Evolutionary conservation across 2,797 vertebrate genomes (phyloP), one percentile per base, ranked within the genome.

Genomic region (Choloepus didactylus): DNA sequence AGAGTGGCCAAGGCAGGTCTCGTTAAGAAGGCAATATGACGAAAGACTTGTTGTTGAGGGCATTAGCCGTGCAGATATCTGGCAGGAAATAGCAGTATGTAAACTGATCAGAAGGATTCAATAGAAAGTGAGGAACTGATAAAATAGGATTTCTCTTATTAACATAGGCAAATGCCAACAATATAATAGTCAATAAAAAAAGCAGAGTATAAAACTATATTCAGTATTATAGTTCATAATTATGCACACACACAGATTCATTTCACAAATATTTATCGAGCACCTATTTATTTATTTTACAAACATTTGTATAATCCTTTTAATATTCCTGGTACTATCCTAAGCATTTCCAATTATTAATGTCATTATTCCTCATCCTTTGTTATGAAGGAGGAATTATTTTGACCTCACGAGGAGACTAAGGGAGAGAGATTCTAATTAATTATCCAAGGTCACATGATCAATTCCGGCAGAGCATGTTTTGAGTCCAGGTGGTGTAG

Each of bases 311-410:
- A 5, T 77, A 88, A 23, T 11, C 81, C 16, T 70, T 93, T 41
- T 7, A 79, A 85, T 85, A 76, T 38, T 81, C 44, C 14, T 64
- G 73, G 66, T 1, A 64, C 31, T 88, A 27, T 84, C 77, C 14
- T 62, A 88, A 73, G 41, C 35, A 92, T 96, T 94, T 92, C 44
- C n/a, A 77, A 80, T 87, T 95, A 84, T 60, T 84, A 88, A 69
- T 80, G 31, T 46, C 46, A 87, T 54, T 51, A 85, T 54, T 94
- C 19, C 54, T 90, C 14, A 79, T 35, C 70, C 18, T 94, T 77
- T 83, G 6, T 72, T 84, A n/a, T 66, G 67, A 94, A 66, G 6
- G 56, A 41, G 41, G 23, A 84, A 4, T 29, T 91, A 6, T 91
- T 87, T 90, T 89, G 82, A 90, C 9, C 11, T 73, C 35, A 51